phyloP scores from a whole-genome alignment of 2,113 vertebrate species.

The Antechinus stuartii region DNA sequence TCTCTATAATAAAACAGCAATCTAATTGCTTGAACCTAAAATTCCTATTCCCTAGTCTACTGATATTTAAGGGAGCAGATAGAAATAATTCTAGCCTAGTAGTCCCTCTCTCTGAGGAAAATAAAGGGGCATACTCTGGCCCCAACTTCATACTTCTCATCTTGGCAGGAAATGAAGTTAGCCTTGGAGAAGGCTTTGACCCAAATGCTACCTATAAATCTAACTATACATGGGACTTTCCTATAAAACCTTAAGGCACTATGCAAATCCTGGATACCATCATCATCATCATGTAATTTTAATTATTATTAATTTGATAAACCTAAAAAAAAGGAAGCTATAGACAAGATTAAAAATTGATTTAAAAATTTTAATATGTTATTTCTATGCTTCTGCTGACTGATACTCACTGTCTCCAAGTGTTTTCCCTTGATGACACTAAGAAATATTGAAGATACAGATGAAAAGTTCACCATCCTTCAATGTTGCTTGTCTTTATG shows the following conservation, averaged over 20 bases:
- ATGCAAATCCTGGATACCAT: not conserved
- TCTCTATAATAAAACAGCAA: not conserved
- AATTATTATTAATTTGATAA: not conserved
- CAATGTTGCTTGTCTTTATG: not conserved
- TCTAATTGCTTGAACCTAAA: not conserved
- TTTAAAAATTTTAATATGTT: not conserved
- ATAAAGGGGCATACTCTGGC: not conserved
- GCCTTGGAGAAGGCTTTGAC: not conserved
- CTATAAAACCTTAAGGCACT: not conserved
- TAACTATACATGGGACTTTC: not conserved
- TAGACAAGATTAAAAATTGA: not conserved
- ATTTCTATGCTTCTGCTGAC: not conserved
- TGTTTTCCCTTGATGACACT: constrained; percentile 15
- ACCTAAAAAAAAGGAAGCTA: not conserved
- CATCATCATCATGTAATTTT: not conserved
- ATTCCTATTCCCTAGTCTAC: not conserved
- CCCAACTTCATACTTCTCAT: not conserved
- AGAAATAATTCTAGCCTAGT: not conserved
- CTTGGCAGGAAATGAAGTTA: not conserved
- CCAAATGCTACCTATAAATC: not conserved
- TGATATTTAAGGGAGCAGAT: not conserved
- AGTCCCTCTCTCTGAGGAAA: not conserved
- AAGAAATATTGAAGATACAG: not conserved
- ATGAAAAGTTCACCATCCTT: not conserved
- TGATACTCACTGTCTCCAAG: not conserved